A percentile compares a stretch with the other conserved stretches of the same genome.
Conservation (phyloP, 2,888 invertebrate species). For the Notodonta dromedarius region DNA sequence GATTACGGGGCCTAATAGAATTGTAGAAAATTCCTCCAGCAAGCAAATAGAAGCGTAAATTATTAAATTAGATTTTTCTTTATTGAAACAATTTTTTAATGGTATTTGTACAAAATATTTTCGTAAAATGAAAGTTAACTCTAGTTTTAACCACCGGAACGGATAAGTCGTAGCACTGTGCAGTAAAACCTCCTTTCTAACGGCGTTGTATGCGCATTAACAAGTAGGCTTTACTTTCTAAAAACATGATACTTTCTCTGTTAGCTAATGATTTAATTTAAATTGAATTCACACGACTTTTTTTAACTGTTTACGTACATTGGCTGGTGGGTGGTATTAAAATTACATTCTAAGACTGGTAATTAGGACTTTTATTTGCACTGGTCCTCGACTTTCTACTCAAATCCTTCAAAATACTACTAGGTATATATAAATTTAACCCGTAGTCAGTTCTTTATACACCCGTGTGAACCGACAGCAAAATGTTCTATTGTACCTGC, state of each 20-base stretch:
- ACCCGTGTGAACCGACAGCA: too few species aligned
- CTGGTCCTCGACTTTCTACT: too few species aligned
- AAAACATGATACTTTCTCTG: conserved; percentile 2
- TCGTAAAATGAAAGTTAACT: not conserved
- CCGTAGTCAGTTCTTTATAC: too few species aligned
- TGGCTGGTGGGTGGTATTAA: too few species aligned
- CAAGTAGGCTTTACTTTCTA: conserved; percentile 2
- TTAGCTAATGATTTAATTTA: not conserved
- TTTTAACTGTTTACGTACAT: too few species aligned
- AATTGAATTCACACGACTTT: not conserved
- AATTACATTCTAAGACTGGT: too few species aligned
- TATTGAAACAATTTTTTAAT: not conserved
- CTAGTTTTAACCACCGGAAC: not conserved
- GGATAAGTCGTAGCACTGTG: conserved; percentile 6
- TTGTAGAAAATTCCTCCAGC: not conserved
- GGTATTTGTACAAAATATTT: not conserved
- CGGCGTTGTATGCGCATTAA: not conserved
- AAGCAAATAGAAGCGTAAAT: not conserved
- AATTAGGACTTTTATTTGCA: too few species aligned
- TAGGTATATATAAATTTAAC: too few species aligned
- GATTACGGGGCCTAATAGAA: not conserved
- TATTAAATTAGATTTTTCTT: too few species aligned
- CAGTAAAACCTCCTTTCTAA: conserved; percentile 1
- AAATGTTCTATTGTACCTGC: too few species aligned
- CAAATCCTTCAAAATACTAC: too few species aligned